Percentiles rank a stretch among this genome's conserved stretches.
phyloP scores from a whole-genome alignment of 2,888 invertebrate genomes.

The Myopa tessellatipennis region DNA sequence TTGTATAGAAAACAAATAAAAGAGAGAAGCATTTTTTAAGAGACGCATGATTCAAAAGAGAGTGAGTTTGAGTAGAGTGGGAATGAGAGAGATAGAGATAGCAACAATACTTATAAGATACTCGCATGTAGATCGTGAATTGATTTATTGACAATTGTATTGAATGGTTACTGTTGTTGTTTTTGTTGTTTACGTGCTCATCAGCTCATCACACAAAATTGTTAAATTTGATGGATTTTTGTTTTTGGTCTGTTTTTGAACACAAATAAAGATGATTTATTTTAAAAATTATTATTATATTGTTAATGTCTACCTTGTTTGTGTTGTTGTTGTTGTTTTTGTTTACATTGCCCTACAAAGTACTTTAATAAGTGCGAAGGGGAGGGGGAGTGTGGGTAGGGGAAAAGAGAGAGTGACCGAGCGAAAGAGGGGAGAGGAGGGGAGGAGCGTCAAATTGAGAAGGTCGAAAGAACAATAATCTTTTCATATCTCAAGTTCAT shows the following conservation, averaged over 20 bases:
- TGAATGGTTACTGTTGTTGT: neutral
- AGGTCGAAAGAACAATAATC: neutral
- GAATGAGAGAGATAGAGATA: too few relatives aligned
- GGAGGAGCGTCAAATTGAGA: neutral
- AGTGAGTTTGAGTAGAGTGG: too few relatives aligned
- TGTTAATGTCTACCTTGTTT: constrained; percentile 27
- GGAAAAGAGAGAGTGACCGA: neutral
- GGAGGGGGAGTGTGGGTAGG: neutral
- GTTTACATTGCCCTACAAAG: neutral
- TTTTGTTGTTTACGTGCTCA: neutral
- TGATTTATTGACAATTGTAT: neutral
- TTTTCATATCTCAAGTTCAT: neutral
- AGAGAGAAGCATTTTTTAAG: too few relatives aligned
- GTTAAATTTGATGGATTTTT: neutral
- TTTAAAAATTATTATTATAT: constrained; percentile 29
- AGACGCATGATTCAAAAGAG: too few relatives aligned
- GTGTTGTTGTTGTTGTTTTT: neutral
- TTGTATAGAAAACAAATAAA: too few relatives aligned
- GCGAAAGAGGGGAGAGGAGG: neutral
- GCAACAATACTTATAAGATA: too few relatives aligned
- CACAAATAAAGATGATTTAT: constrained; percentile 10
- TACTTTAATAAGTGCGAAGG: too few relatives aligned
- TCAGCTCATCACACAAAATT: constrained; percentile 9
- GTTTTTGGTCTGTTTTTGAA: neutral
- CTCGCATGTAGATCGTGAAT: neutral